Evolutionary conservation across 2,797 vertebrate genomes (phyloP), one percentile per base, ranked within the genome.

Genomic region (Neopelma chrysocephalum): DNA sequence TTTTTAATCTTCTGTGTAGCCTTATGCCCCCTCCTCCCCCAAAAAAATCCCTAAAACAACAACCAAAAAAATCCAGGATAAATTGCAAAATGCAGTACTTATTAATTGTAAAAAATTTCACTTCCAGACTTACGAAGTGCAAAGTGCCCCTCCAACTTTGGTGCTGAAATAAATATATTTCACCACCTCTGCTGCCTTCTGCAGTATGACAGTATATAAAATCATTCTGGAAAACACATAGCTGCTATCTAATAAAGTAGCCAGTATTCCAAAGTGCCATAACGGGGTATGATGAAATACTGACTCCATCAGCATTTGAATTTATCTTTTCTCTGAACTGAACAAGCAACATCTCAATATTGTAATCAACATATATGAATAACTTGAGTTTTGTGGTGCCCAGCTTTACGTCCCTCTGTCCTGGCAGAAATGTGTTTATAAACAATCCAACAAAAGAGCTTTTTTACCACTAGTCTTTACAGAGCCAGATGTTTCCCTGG

Each of bases 101-200:
- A 40, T 40, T 71, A 65, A 13, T 12, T 19, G 18, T 10, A 58
- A 22, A 58, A 56, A 45, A 45, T 40, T 58, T 78, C 38, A 58
- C 15, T 84, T 31, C 21, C 10, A 51, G 50, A 14, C 36, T 62
- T 62, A 61, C 1, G 1, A 86, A 81, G 19, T 12, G 8, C 19
- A 13, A 85, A 77, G 11, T 79, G 32, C 5, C 17, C 36, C 12
- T 51, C 23, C 38, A 69, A 19, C 29, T 79, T 76, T 54, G 29
- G 34, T 68, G 36, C 61, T 61, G 77, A 66, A 61, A 87, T 43
- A 58, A 64, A 82, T n/a, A 11, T 23, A 90, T 89, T 56, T 92
- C 31, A 82, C n/a, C 27, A 81, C 6, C 18, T 75, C 38, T 12
- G 8, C 71, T 85, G 21, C 36, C 77, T 75, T 66, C 68, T 82